phyloP scores from a whole-genome alignment of 2,888 invertebrate genomes.

The Dryococelus australis region DNA sequence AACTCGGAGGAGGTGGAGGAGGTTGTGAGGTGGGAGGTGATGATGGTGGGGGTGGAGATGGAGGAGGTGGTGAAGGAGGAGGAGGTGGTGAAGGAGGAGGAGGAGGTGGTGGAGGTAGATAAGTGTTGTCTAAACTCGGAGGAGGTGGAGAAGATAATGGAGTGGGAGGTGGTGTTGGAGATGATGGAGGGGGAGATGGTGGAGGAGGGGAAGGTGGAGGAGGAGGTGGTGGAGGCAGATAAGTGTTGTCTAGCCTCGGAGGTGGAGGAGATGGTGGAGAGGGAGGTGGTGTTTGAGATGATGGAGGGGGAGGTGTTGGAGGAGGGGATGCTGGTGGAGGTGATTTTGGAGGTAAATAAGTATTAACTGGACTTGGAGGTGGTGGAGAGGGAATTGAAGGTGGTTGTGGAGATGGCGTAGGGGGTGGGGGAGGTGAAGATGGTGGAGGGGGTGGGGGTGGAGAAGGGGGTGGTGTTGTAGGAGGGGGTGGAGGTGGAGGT shows the following conservation, averaged over 20 bases:
- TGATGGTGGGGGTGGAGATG: background rate
- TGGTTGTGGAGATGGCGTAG: too few relatives aligned
- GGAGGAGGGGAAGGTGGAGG: background rate
- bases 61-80: background rate
- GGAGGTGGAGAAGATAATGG: background rate
- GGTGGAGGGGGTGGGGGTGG: too few relatives aligned
- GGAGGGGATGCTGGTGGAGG: background rate
- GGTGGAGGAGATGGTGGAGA: conserved; percentile 46
- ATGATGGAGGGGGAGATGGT: background rate
- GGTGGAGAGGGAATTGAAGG: conserved; percentile 21
- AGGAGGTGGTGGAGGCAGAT: background rate
- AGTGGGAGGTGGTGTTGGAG: background rate
- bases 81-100: background rate
- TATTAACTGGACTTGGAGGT: conserved; percentile 4
- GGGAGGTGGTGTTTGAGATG: conserved; percentile 25
- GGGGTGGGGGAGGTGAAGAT: too few relatives aligned
- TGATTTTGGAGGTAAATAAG: background rate
- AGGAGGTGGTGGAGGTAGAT: background rate
- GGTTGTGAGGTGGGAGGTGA: conserved; percentile 41
- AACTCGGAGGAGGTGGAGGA: conserved; percentile 40
- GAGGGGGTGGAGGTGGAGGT: background rate
- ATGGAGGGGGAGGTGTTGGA: background rate
- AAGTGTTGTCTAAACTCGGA: background rate
- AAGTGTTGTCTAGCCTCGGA: background rate
- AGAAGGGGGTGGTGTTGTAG: background rate